Base-by-base conservation (phyloP, 2,888 invertebrate species). In the Yponomeuta cagnagella region DNA sequence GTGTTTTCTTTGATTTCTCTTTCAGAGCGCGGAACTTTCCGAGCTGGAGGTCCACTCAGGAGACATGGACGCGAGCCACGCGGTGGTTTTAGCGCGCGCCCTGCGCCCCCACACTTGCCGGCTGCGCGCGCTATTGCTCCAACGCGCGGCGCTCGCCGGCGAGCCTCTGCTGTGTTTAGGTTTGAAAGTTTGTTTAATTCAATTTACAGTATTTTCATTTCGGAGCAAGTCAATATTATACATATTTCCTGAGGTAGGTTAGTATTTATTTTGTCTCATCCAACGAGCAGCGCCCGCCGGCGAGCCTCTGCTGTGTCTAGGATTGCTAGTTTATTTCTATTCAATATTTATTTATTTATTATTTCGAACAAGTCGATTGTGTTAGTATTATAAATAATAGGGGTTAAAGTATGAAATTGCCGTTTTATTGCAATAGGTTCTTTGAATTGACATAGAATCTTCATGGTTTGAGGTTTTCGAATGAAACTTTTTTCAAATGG, bases 231-330 rank as follows among this genome's bases (percentile, higher is more conserved):
- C 23, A 1, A 23, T 23, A 23, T 23, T 23, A 23, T 23, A 23
- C 0, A 23, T 23, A 23, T 23, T 23, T 23, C 23, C 23, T 23
- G 1, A 23, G 23, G 23, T 23, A 23, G 23, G 23, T 23, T 23
- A 23, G 23, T 23, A 23, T 23, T 23, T 23, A 23, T 23, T 23
- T 23, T 23, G 23, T 23, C 23, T 23, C 23, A 23, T 98, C 80
- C 97, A 97, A 85, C 95, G 95, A 75, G 95, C 96, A 73, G 93
- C 93, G 74, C 89, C 97, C 70, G 93, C 95, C 70, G 97, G 97
- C 23, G 94, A 96, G 73, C 94, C 96, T 33, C 89, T 97, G 71
- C 93, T 95, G 72, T 94, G 95, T 77, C 89, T 98, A 72, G 96
- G 97, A 97, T 87, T 43, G 23, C 3, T 15, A 37, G 37, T 37